These are phyloP conservation scores for Gorsachius goisagi DNA, from an alignment of 2,113 vertebrate genomes.

Conservation along the genomic window DNA sequence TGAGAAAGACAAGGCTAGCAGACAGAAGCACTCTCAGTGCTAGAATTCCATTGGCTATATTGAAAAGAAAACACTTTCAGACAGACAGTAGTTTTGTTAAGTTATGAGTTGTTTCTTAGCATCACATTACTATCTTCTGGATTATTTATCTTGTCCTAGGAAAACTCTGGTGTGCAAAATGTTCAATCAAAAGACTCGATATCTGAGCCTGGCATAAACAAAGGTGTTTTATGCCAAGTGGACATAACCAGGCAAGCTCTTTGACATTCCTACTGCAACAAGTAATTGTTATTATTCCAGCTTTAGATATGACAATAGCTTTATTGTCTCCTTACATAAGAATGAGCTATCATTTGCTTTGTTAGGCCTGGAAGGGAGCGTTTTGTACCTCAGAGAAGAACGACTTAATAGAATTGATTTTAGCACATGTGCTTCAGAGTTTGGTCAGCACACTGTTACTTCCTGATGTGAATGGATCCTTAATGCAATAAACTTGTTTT, in stretches of 20 bases:
- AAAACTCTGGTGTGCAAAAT: background rate
- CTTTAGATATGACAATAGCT: slow-evolving; percentile 12
- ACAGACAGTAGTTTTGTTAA: background rate
- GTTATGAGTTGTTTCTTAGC: background rate
- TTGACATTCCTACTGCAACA: slow-evolving; percentile 47
- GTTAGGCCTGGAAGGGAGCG: background rate
- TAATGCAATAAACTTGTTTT: background rate
- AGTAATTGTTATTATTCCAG: slow-evolving; percentile 18
- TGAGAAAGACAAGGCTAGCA: background rate
- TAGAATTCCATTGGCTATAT: background rate
- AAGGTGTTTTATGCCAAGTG: slow-evolving; percentile 9
- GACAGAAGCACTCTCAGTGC: background rate
- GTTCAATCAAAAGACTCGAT: slow-evolving; percentile 2
- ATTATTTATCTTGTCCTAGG: background rate
- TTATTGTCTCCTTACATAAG: slow-evolving; percentile 9
- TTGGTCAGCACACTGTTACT: background rate
- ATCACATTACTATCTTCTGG: background rate
- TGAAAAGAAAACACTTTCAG: background rate
- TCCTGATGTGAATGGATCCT: background rate
- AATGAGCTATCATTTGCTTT: background rate
- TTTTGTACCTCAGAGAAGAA: background rate
- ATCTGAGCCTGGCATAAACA: slow-evolving; percentile 65
- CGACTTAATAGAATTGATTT: background rate
- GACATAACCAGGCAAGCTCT: background rate
- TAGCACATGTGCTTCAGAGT: background rate